Conservation (phyloP, 1,140 invertebrate species). For the Ctenoplectra terminalis region DNA sequence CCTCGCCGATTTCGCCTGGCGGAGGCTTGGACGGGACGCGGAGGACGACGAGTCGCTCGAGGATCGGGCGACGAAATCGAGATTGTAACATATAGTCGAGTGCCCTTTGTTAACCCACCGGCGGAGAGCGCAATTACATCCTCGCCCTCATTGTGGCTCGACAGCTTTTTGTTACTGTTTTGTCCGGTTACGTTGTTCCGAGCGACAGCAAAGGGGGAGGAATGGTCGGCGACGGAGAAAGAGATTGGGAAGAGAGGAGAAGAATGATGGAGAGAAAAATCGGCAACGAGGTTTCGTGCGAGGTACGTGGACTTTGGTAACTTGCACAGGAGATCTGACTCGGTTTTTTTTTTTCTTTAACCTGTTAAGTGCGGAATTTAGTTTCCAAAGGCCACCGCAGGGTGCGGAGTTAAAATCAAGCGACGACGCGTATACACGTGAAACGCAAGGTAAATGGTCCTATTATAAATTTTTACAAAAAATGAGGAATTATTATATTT, state of each 20-base stretch:
- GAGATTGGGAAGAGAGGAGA: not conserved
- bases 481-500: too few species aligned
- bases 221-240: not conserved
- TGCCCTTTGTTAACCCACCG: slow-evolving; percentile 71
- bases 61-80: slow-evolving; percentile 79
- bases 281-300: not conserved
- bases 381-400: too few species aligned
- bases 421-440: too few species aligned
- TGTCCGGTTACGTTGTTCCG: slow-evolving; percentile 42
- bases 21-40: slow-evolving; percentile 24
- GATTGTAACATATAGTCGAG: slow-evolving; percentile 81
- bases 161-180: slow-evolving; percentile 82
- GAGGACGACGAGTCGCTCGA: slow-evolving; percentile 53
- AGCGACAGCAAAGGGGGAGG: not conserved
- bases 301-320: not conserved
- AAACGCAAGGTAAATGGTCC: too few species aligned
- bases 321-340: not conserved
- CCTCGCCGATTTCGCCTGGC: not conserved
- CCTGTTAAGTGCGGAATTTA: too few species aligned
- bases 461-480: too few species aligned
- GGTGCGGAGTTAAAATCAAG: too few species aligned
- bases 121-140: slow-evolving; percentile 79
- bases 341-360: not conserved
- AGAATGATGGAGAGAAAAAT: not conserved
- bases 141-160: slow-evolving; percentile 67